phyloP scores from a whole-genome alignment of 2,797 vertebrate genomes.

The Gobio occitaniae region DNA sequence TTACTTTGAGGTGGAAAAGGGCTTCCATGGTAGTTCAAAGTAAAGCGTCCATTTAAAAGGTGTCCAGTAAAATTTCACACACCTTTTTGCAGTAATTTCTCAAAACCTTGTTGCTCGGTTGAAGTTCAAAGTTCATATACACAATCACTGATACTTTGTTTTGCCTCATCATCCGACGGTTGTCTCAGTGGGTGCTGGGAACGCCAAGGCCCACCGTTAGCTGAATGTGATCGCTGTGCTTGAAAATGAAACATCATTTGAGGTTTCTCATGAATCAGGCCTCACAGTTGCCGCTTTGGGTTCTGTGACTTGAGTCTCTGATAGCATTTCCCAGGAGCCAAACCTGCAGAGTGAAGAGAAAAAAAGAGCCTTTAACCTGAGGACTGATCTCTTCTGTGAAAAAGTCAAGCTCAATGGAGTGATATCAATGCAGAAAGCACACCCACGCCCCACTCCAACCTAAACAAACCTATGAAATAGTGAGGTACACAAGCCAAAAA shows the following conservation, averaged over 20 bases:
- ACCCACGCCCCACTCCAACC: slow-evolving; percentile 59
- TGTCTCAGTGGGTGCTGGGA: slow-evolving; percentile 29
- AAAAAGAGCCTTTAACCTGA: slow-evolving; percentile 28
- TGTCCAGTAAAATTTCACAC: background rate
- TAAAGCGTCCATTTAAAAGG: background rate
- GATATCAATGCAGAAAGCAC: slow-evolving; percentile 60
- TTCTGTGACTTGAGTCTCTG: slow-evolving; percentile 28
- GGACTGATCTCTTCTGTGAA: slow-evolving; percentile 43
- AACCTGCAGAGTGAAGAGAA: slow-evolving; percentile 20
- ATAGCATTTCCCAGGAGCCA: slow-evolving; percentile 40
- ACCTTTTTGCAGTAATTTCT: background rate
- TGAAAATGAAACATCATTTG: slow-evolving; percentile 21
- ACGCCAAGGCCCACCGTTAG: slow-evolving; percentile 51
- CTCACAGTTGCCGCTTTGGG: slow-evolving; percentile 15
- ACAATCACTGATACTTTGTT: slow-evolving; percentile 40
- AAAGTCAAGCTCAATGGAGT: slow-evolving; percentile 33
- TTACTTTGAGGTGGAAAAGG: background rate
- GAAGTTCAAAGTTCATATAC: background rate
- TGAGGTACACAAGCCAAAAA: slow-evolving; percentile 33
- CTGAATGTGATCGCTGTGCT: slow-evolving; percentile 34
- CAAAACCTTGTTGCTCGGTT: slow-evolving; percentile 4
- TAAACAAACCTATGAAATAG: slow-evolving; percentile 70
- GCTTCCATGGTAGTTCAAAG: background rate
- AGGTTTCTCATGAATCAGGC: slow-evolving; percentile 41
- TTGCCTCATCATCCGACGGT: background rate